phyloP scores from a whole-genome alignment of 2,113 vertebrate genomes.

The Lamprologus lemairii region DNA sequence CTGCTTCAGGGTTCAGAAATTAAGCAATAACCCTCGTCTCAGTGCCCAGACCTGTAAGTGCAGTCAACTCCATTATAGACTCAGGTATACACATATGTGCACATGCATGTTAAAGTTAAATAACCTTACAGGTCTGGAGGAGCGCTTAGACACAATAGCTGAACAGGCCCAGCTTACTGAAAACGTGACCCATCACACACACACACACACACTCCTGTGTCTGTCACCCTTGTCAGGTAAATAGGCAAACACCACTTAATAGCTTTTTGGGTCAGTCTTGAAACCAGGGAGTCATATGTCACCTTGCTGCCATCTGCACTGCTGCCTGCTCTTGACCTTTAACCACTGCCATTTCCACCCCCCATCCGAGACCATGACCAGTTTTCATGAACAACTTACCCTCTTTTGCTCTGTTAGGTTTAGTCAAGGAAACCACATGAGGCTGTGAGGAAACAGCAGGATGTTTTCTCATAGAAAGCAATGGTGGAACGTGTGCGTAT shows the following conservation, averaged over 20 bases:
- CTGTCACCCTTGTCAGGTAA: not conserved
- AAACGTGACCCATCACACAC: slow-evolving; percentile 25
- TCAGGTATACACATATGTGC: not conserved
- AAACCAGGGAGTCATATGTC: slow-evolving; percentile 48
- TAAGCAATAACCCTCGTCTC: not conserved
- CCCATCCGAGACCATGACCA: not conserved
- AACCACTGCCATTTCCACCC: not conserved
- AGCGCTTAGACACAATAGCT: slow-evolving; percentile 33
- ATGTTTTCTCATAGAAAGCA: not conserved
- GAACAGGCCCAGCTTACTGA: not conserved
- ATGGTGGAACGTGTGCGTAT: not conserved
- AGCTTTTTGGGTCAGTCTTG: slow-evolving; percentile 49
- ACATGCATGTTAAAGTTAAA: slow-evolving; percentile 30
- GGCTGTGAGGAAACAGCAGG: not conserved
- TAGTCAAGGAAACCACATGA: not conserved
- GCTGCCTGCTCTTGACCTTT: slow-evolving; percentile 56
- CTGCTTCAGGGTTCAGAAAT: slow-evolving; percentile 16
- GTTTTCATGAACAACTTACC: not conserved
- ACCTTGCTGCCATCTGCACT: slow-evolving; percentile 49
- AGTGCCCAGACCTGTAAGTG: not conserved
- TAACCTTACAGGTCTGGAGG: slow-evolving; percentile 32
- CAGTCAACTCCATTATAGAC: slow-evolving; percentile 5
- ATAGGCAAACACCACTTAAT: slow-evolving; percentile 26
- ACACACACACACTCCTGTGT: not conserved
- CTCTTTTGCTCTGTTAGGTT: not conserved